Evolutionary conservation across 1,140 invertebrate species (phyloP).

Genomic region (Pantala flavescens): DNA sequence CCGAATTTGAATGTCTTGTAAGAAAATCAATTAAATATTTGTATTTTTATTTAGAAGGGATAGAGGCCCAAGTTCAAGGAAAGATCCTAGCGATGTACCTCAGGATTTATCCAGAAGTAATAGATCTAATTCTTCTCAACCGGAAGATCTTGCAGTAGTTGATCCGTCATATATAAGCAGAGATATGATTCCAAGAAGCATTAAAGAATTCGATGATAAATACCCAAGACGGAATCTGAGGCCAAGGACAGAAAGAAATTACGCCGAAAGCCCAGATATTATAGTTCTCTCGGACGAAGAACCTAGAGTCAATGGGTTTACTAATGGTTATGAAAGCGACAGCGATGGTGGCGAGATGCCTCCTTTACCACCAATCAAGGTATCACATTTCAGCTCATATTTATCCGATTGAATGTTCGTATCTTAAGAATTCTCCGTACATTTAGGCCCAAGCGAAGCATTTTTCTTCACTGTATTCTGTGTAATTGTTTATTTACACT

Average conservation of each 20-base stretch:
- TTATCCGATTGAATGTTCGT: background rate
- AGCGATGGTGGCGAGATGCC: constrained; percentile 48
- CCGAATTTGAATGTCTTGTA: background rate
- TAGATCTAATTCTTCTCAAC: background rate
- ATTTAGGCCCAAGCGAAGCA: background rate
- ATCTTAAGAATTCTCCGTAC: background rate
- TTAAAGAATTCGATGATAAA: constrained; percentile 25
- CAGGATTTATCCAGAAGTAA: constrained; percentile 21
- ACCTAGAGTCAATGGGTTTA: constrained; percentile 41
- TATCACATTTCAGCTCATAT: constrained; percentile 9
- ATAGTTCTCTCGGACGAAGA: constrained; percentile 35
- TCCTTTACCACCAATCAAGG: constrained; percentile 49
- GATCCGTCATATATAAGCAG: constrained; percentile 9
- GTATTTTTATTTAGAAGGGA: background rate
- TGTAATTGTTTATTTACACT: too few relatives aligned
- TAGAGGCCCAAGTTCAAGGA: constrained; percentile 21
- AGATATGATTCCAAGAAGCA: constrained; percentile 18
- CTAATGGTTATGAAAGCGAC: constrained; percentile 34
- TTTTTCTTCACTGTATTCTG: constrained; percentile 2
- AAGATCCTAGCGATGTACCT: constrained; percentile 23
- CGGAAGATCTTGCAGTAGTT: constrained; percentile 16
- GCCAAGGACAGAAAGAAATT: constrained; percentile 67
- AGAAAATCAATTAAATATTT: background rate
- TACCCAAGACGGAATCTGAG: constrained; percentile 56
- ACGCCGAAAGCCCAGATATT: constrained; percentile 55